Base-by-base conservation (phyloP, 2,888 invertebrate genomes). In the Meganola albula region DNA sequence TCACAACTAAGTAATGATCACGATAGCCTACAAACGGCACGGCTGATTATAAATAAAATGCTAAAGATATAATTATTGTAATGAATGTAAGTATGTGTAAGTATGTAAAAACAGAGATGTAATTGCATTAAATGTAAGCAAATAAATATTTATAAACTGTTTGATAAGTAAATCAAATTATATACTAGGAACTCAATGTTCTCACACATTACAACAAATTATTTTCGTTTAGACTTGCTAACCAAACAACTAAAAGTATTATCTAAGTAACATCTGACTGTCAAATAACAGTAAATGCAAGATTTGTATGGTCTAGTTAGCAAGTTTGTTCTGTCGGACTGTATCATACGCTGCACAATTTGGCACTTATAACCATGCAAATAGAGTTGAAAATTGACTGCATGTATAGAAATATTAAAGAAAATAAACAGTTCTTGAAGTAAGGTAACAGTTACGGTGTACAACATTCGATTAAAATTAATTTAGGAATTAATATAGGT, bases 11-110 rank as follows among this genome's bases (percentile, higher is more conserved):
- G n/a, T n/a, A 27, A 48, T 42, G 48, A 46, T 47, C 45, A 45
- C 53, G 65, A 67, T 64, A 58, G 63, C 64, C 63, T 63, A 47
- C 38, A 48, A 39, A 40, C 45, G 38, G 31, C 34, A 30, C 28
- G 40, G 24, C 30, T 31, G 27, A 37, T 47, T 43, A 27, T 33
- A 10, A 20, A n/a, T 20, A 5, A n/a, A n/a, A n/a, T n/a, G n/a
- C n/a, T n/a, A n/a, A n/a, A n/a, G n/a, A n/a, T n/a, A n/a, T n/a
- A n/a, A n/a, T n/a, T n/a, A n/a, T n/a, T n/a, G n/a, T n/a, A n/a
- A n/a, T n/a, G n/a, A n/a, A n/a, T n/a, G n/a, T n/a, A n/a, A n/a
- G n/a, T n/a, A n/a, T n/a, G n/a, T n/a, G 50, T 51, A 50, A 50
- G 48, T 50, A 50, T 51, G n/a, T n/a, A n/a, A n/a, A n/a, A n/a